Evolutionary conservation across 1,140 invertebrate genomes (phyloP).

Genomic region (Reticulitermes speratus): DNA sequence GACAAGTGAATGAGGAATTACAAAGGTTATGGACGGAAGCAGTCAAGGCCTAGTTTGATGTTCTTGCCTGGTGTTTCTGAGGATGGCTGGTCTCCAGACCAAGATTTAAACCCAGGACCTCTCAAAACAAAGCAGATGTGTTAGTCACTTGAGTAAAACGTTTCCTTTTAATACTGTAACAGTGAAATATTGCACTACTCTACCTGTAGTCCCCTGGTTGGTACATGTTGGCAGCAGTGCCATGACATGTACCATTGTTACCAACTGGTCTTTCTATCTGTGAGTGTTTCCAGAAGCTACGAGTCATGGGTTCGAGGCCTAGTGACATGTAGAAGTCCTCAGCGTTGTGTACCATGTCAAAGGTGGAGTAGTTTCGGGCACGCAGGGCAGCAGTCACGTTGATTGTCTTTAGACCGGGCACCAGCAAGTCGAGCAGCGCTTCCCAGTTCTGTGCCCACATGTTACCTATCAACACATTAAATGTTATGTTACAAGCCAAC

Average conservation of each 20-base stretch:
- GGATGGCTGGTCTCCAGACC: no score
- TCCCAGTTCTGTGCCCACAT: constrained; percentile 65
- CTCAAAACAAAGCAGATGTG: no score
- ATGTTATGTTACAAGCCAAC: no score
- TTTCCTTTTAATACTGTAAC: no score
- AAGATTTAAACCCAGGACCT: no score
- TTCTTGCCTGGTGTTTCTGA: no score
- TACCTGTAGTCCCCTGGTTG: constrained; percentile 64
- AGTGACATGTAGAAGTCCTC: constrained; percentile 67
- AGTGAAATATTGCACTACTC: no score
- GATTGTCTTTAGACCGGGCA: constrained; percentile 42
- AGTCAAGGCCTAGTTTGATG: no score
- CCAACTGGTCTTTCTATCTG: constrained; percentile 46
- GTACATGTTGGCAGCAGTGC: constrained; percentile 70
- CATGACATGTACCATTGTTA: constrained; percentile 54
- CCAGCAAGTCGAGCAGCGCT: constrained; percentile 47
- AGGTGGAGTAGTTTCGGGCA: constrained; percentile 56
- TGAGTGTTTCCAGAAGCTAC: constrained; percentile 61
- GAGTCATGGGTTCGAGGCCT: constrained; percentile 57
- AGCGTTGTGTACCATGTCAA: constrained; percentile 57
- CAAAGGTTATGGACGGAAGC: no score
- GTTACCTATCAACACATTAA: constrained; percentile 44
- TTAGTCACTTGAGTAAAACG: no score
- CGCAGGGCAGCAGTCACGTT: constrained; percentile 52
- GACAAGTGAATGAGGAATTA: no score